Conservation (phyloP, 2,113 vertebrate species). For the Ia io region DNA sequence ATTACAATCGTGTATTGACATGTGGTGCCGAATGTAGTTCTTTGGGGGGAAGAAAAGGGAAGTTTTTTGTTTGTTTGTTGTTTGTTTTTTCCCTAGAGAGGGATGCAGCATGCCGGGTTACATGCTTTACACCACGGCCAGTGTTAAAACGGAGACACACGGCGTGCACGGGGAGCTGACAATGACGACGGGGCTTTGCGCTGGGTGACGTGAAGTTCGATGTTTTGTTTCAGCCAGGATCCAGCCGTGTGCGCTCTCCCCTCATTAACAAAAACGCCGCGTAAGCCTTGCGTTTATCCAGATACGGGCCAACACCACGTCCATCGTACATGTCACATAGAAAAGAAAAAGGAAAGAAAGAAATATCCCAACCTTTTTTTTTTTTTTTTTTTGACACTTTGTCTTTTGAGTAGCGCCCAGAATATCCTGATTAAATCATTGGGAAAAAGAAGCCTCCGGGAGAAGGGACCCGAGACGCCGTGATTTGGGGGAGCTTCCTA, state of each 20-base stretch:
- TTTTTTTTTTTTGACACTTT: background rate
- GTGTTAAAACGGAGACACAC: conserved; percentile 1
- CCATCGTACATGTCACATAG: background rate
- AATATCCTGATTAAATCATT: conserved; percentile 28
- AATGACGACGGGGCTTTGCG: background rate
- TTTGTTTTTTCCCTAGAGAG: conserved; percentile 60
- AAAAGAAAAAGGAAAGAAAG: background rate
- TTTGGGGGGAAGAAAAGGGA: conserved; percentile 52
- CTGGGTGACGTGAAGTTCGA: conserved; percentile 16
- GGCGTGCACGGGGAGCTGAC: background rate
- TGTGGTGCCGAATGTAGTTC: conserved; percentile 66
- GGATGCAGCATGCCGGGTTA: background rate
- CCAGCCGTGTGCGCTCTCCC: background rate
- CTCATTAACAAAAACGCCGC: conserved; percentile 2
- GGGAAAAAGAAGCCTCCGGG: background rate
- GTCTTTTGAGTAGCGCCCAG: conserved; percentile 21
- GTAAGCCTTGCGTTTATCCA: background rate
- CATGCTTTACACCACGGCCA: background rate
- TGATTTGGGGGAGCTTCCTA: background rate
- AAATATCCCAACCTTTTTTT: conserved; percentile 18
- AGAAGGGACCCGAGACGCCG: background rate
- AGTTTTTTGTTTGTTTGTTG: background rate
- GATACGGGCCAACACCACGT: background rate
- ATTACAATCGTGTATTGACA: conserved; percentile 80
- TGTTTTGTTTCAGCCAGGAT: conserved; percentile 23